phyloP scores from a whole-genome alignment of 2,797 vertebrate genomes.

The Potorous gilbertii region DNA sequence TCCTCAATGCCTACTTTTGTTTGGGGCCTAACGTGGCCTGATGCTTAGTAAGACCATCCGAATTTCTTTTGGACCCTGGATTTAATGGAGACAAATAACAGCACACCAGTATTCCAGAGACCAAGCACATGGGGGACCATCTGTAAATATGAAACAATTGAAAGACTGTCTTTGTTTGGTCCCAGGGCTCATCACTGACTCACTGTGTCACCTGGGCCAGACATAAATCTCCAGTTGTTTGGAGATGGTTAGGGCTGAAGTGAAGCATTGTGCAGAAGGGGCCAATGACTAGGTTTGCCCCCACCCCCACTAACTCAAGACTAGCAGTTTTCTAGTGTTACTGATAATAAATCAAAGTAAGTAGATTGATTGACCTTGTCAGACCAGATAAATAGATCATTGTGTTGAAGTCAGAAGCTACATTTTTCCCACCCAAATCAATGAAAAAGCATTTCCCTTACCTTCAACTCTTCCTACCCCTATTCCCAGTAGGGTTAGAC shows the following conservation, averaged over 20 bases:
- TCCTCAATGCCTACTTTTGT: conserved; percentile 4
- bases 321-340: conserved; percentile 70
- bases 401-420: conserved; percentile 77
- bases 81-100: conserved; percentile 8
- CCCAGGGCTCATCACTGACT: conserved; percentile 65
- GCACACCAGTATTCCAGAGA: neutral
- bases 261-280: conserved; percentile 66
- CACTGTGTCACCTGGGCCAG: conserved; percentile 71
- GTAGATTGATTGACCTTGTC: conserved; percentile 72
- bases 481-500: conserved; percentile 59
- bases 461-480: neutral
- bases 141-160: conserved; percentile 52
- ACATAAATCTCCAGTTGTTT: conserved; percentile 59
- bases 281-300: conserved; percentile 8
- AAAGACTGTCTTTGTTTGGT: conserved; percentile 62
- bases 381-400: conserved; percentile 79
- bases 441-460: conserved; percentile 66
- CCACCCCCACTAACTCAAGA: conserved; percentile 53
- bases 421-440: conserved; percentile 75
- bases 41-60: conserved; percentile 26
- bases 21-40: neutral
- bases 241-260: conserved; percentile 42
- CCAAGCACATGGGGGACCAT: neutral
- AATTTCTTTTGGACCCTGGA: conserved; percentile 24
- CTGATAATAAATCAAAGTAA: conserved; percentile 70